phyloP scores from a whole-genome alignment of 1,140 invertebrate genomes.

The Leptonema lineaticorne region DNA sequence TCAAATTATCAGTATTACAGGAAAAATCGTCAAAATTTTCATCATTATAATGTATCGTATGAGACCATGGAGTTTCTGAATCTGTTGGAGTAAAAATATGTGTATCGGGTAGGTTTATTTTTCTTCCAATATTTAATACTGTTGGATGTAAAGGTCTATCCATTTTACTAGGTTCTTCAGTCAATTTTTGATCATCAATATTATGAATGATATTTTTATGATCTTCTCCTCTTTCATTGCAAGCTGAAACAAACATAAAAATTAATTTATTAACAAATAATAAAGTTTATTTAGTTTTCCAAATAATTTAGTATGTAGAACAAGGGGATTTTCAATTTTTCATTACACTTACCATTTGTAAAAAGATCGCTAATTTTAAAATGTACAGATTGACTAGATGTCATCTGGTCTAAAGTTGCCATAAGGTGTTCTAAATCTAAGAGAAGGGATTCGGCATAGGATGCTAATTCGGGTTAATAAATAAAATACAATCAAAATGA shows the following conservation, averaged over 20 bases:
- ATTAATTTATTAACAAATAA: background rate
- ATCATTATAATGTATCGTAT: conserved; percentile 54
- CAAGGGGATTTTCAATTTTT: background rate
- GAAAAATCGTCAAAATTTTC: conserved; percentile 20
- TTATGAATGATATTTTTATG: conserved; percentile 5
- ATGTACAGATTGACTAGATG: conserved; percentile 53
- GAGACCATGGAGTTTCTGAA: conserved; percentile 54
- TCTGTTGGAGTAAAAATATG: conserved; percentile 57
- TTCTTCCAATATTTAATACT: conserved; percentile 44
- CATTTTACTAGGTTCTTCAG: conserved; percentile 6
- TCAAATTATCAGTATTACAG: background rate
- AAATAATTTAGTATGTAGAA: background rate
- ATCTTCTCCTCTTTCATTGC: conserved; percentile 43
- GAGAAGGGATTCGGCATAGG: conserved; percentile 63
- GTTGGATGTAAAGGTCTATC: conserved; percentile 21
- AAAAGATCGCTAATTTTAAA: conserved; percentile 57
- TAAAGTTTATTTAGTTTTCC: background rate
- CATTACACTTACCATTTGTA: conserved; percentile 53
- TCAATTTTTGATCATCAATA: background rate
- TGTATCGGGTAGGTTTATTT: conserved; percentile 55
- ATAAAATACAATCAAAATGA: background rate
- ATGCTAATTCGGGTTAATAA: conserved; percentile 47
- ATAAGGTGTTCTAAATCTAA: conserved; percentile 63
- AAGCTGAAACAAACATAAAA: conserved; percentile 46
- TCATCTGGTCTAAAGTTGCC: conserved; percentile 58